These are phyloP conservation scores for Venusia cambrica DNA, from an alignment of 2,888 invertebrate species.

Conservation along the genomic window DNA sequence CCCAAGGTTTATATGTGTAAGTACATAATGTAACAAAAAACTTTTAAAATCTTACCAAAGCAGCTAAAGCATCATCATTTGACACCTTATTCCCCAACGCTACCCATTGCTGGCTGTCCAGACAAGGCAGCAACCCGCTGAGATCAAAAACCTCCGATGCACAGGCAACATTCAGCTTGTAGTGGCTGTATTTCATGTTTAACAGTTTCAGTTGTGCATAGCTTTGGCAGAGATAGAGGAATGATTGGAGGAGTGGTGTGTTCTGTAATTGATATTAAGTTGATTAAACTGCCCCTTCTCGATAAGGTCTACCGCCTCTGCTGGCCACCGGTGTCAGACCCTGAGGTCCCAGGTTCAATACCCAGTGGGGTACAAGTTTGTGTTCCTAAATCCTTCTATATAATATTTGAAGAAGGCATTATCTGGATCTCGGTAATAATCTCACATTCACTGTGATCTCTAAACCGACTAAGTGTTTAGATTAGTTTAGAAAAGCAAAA, in stretches of 20 bases:
- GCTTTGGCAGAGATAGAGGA: conserved; percentile 54
- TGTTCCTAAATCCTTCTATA: too few relatives aligned
- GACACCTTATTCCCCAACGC: conserved; percentile 40
- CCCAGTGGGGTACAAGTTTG: too few relatives aligned
- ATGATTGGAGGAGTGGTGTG: conserved; percentile 45
- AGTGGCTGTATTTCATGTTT: conserved; percentile 63
- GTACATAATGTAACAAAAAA: neutral
- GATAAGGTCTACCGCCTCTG: too few relatives aligned
- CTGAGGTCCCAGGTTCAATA: too few relatives aligned
- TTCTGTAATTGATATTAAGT: conserved; percentile 50
- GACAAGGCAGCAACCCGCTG: conserved; percentile 53
- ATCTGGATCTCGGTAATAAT: too few relatives aligned
- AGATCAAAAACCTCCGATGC: conserved; percentile 48
- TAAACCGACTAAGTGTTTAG: too few relatives aligned
- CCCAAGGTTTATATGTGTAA: too few relatives aligned
- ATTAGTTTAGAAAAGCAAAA: too few relatives aligned
- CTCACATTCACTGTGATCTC: too few relatives aligned
- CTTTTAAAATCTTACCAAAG: conserved; percentile 63
- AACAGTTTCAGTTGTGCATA: conserved; percentile 61
- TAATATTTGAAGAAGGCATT: too few relatives aligned
- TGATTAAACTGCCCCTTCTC: too few relatives aligned
- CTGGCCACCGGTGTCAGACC: too few relatives aligned
- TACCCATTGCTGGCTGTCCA: conserved; percentile 55
- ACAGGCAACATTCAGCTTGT: conserved; percentile 38
- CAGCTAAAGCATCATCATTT: conserved; percentile 40